These are phyloP conservation scores for Syndactyla subalaris DNA, from an alignment of 2,797 vertebrate genomes.

Conservation along the genomic window DNA sequence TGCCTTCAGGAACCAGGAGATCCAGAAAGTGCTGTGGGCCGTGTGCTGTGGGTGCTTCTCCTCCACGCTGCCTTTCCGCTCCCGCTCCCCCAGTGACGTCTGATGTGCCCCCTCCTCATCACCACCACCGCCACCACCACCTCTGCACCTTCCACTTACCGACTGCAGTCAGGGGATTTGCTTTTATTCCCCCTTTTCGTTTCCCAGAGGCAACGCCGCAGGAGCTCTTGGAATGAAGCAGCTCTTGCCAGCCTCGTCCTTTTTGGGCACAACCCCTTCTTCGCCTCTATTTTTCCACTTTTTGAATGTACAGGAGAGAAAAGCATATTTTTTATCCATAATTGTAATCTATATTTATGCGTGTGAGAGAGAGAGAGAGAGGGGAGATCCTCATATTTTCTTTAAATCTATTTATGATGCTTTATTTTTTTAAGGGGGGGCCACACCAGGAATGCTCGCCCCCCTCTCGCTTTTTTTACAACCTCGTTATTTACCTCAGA, in stretches of 20 bases:
- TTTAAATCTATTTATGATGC: constrained; percentile 18
- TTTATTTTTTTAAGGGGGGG: constrained; percentile 36
- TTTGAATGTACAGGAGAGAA: constrained; percentile 12
- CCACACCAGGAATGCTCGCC: not conserved
- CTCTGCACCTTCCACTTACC: not conserved
- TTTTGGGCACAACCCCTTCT: not conserved
- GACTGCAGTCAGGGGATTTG: not conserved
- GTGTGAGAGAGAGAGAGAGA: not conserved
- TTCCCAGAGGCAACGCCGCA: not conserved
- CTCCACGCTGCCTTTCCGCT: constrained; percentile 76
- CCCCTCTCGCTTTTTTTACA: not conserved
- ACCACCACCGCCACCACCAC: not conserved
- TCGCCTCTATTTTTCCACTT: constrained; percentile 45
- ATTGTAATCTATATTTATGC: not conserved
- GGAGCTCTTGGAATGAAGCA: not conserved
- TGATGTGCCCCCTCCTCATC: not conserved
- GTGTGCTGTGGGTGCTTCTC: constrained; percentile 85
- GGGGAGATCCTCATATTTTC: constrained; percentile 15
- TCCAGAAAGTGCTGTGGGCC: constrained; percentile 89
- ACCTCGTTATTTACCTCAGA: constrained; percentile 52
- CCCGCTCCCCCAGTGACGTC: constrained; percentile 89
- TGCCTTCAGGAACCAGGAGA: constrained; percentile 92
- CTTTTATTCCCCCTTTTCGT: not conserved
- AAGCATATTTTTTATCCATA: constrained; percentile 42
- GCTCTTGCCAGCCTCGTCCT: not conserved